phyloP scores from a whole-genome alignment of 2,888 invertebrate genomes.

The Drosophila rubida region DNA sequence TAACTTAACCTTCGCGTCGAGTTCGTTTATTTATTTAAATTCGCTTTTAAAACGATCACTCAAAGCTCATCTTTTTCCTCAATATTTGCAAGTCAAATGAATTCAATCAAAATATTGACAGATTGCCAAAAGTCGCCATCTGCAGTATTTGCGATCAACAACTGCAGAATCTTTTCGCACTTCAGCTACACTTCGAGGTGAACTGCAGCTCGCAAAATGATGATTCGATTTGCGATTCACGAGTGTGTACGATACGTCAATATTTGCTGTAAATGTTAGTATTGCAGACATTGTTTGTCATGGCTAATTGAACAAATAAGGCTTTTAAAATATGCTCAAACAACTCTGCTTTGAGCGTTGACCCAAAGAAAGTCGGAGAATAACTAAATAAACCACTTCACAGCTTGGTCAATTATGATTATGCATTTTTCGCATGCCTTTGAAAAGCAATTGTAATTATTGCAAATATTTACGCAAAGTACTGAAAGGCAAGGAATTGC shows the following conservation, averaged over 20 bases:
- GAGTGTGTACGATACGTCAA: constrained; percentile 12
- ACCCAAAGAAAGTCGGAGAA: constrained; percentile 10
- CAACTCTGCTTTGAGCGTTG: constrained; percentile 8
- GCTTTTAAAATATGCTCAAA: not conserved
- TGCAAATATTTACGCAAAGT: not conserved
- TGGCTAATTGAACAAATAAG: constrained; percentile 21
- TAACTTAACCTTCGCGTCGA: constrained; percentile 19
- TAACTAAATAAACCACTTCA: constrained; percentile 5
- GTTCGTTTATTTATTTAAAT: constrained; percentile 6
- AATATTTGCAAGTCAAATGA: constrained; percentile 51
- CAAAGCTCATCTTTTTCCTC: constrained; percentile 10
- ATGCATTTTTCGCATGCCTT: not conserved
- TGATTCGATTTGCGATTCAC: constrained; percentile 1
- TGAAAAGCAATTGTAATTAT: not conserved
- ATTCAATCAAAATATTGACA: constrained; percentile 34
- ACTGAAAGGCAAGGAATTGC: not conserved
- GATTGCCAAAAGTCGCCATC: constrained; percentile 11
- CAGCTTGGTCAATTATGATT: constrained; percentile 9
- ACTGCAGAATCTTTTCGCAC: constrained; percentile 17
- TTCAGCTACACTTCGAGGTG: not conserved
- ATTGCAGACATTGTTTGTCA: constrained; percentile 7
- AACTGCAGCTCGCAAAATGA: not conserved
- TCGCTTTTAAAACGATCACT: constrained; percentile 29
- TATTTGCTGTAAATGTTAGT: constrained; percentile 38
- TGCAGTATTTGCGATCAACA: not conserved